Conservation (phyloP, 2,888 invertebrate species). For the Ectemnius continuus region DNA sequence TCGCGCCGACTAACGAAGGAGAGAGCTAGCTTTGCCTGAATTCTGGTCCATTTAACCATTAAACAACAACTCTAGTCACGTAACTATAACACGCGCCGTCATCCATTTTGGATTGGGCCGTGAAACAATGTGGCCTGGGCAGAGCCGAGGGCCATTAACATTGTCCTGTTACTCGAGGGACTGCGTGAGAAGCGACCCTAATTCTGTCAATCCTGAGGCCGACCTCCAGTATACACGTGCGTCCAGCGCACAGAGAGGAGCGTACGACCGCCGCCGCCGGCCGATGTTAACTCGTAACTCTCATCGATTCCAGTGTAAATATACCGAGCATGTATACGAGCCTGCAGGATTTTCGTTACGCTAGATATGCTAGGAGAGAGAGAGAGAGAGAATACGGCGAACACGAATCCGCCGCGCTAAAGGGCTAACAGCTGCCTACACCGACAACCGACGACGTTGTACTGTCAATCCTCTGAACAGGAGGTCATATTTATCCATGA, state of each 20-base stretch:
- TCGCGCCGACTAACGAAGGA: conserved; percentile 9
- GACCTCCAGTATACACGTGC: conserved; percentile 16
- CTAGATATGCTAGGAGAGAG: conserved; percentile 44
- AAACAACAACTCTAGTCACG: conserved; percentile 46
- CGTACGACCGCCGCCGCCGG: neutral
- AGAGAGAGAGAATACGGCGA: conserved; percentile 20
- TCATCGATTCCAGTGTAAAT: conserved; percentile 66
- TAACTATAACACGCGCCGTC: conserved; percentile 42
- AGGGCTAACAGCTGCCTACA: neutral
- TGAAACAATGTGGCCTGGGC: conserved; percentile 48
- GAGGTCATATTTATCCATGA: conserved; percentile 37
- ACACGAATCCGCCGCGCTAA: conserved; percentile 51
- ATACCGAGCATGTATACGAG: conserved; percentile 59
- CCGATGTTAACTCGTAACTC: conserved; percentile 63
- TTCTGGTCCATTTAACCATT: conserved; percentile 25
- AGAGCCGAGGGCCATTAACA: conserved; percentile 53
- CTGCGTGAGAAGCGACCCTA: conserved; percentile 57
- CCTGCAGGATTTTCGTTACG: conserved; percentile 63
- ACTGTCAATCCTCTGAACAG: conserved; percentile 38
- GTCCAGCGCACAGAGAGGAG: conserved; percentile 9
- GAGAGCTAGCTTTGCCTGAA: neutral
- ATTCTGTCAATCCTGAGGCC: conserved; percentile 57
- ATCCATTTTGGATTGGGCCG: conserved; percentile 34
- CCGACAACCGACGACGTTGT: neutral
- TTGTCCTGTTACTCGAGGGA: conserved; percentile 55